Percentiles rank a stretch among this genome's conserved stretches.
Evolutionary conservation across 2,113 vertebrate genomes (phyloP).

Genomic region (Chaetodon trifascialis): DNA sequence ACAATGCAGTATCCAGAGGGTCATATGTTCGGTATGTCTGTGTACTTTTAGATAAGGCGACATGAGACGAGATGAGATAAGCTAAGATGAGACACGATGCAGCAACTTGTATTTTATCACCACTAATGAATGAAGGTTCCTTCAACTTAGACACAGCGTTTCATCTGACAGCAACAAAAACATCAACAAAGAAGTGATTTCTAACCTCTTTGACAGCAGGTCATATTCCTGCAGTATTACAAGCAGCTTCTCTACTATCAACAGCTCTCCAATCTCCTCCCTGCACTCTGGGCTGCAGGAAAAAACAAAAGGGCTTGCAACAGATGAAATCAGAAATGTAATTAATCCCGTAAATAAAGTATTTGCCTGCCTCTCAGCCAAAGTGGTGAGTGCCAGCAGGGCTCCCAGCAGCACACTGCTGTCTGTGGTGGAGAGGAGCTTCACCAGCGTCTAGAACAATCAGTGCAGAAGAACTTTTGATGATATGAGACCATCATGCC

Average conservation of each 20-base stretch:
- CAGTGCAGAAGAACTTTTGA: neutral
- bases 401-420: constrained; percentile 88
- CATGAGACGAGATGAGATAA: neutral
- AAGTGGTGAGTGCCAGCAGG: constrained; percentile 87
- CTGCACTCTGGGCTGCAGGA: constrained; percentile 86
- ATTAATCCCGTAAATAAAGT: neutral
- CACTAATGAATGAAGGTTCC: neutral
- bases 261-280: constrained; percentile 88
- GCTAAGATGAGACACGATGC: neutral
- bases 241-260: constrained; percentile 88
- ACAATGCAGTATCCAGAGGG: neutral
- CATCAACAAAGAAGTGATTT: neutral
- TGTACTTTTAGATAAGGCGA: neutral
- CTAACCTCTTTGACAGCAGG: constrained; percentile 90
- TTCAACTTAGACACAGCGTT: neutral
- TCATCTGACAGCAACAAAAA: neutral
- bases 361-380: constrained; percentile 88
- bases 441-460: constrained; percentile 86
- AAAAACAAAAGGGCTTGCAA: neutral
- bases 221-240: constrained; percentile 91
- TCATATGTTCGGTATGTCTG: neutral
- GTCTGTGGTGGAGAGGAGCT: constrained; percentile 87
- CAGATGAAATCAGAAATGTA: neutral
- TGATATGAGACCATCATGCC: neutral
- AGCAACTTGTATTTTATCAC: neutral